These are phyloP conservation scores for Peromyscus leucopus DNA, from an alignment of 2,113 vertebrate species.

Conservation along the genomic window DNA sequence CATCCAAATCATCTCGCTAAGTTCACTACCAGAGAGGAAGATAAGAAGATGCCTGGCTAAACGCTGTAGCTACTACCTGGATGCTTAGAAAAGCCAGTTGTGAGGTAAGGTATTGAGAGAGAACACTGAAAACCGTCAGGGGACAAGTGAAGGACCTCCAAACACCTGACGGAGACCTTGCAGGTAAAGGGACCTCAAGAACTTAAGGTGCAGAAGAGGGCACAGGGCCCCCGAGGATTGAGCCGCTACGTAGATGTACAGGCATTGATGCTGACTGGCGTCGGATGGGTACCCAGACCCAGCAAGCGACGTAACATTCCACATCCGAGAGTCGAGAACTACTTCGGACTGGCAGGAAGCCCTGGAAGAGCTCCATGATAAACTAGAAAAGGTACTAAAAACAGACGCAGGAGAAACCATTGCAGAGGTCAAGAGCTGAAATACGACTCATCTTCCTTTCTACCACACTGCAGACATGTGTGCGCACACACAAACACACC, in stretches of 20 bases:
- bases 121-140: background rate
- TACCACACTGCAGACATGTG: background rate
- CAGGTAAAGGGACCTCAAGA: background rate
- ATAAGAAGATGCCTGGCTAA: rapidly evolving
- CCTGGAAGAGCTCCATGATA: background rate
- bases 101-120: background rate
- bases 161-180: too few relatives aligned
- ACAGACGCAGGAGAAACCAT: rapidly evolving
- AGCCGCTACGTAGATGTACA: background rate
- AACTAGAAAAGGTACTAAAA: background rate
- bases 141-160: background rate
- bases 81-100: background rate
- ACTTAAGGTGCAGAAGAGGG: background rate
- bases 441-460: background rate
- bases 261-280: too few relatives aligned
- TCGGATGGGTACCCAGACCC: background rate
- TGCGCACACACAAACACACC: background rate
- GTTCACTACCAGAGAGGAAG: background rate
- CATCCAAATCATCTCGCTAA: background rate
- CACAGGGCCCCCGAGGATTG: background rate
- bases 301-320: rapidly evolving
- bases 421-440: background rate
- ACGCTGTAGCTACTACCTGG: background rate
- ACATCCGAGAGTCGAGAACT: background rate
- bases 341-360: background rate